Percentiles rank a stretch among this genome's conserved stretches.
Evolutionary conservation across 2,888 invertebrate genomes (phyloP).

Genomic region (Trichacis sp.): DNA sequence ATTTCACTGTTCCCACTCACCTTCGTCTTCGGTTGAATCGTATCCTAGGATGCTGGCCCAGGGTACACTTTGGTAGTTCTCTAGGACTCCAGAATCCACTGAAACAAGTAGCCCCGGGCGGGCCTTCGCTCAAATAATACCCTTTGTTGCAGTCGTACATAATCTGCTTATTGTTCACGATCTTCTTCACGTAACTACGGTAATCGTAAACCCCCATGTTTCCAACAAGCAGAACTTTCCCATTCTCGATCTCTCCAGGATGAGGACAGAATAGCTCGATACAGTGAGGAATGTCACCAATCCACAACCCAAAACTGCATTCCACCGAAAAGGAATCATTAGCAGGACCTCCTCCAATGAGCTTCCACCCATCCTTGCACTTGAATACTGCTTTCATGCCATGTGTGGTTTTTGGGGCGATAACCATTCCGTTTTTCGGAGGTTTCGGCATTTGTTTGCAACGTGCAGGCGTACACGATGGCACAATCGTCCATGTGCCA

Average conservation of each 20-base stretch:
- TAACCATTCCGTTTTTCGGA: conserved; percentile 94
- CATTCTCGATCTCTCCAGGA: conserved; percentile 89
- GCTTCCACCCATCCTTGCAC: conserved; percentile 91
- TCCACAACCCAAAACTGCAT: conserved; percentile 96
- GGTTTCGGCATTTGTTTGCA: conserved; percentile 86
- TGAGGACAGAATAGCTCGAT: conserved; percentile 89
- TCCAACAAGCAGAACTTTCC: conserved; percentile 91
- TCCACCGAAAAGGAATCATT: conserved; percentile 80
- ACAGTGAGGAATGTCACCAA: conserved; percentile 87
- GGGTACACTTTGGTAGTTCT: conserved; percentile 86
- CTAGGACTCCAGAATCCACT: conserved; percentile 94
- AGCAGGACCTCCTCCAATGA: conserved; percentile 77
- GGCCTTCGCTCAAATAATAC: conserved; percentile 86
- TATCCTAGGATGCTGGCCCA: conserved; percentile 88
- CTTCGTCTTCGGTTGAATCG: conserved; percentile 82
- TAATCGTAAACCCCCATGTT: conserved; percentile 98
- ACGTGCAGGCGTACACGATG: conserved; percentile 86
- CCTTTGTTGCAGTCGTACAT: conserved; percentile 96
- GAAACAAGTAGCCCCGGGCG: conserved; percentile 94
- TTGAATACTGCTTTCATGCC: conserved; percentile 94
- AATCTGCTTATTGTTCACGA: conserved; percentile 91
- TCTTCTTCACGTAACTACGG: conserved; percentile 91
- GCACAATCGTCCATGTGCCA: conserved; percentile 95
- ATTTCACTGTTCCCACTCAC: conserved; percentile 70
- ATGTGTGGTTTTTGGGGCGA: conserved; percentile 97